These are phyloP conservation scores for Paracentrotus lividus DNA, from an alignment of 53 echinoderm and acorn worm species.

Conservation along the genomic window DNA sequence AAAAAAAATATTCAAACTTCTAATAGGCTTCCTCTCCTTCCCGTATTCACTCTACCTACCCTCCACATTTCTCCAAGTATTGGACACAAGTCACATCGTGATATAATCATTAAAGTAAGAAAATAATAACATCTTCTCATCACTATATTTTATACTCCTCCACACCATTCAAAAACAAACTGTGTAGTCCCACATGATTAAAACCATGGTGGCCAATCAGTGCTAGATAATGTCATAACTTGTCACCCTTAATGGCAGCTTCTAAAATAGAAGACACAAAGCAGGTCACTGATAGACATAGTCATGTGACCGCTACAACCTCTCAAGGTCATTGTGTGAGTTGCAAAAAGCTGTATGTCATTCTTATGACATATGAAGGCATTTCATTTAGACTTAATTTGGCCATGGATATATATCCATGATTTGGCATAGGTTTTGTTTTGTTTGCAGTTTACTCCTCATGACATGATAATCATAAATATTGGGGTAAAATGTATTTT, in stretches of 20 bases:
- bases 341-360: background rate
- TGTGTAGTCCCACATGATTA: background rate
- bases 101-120: background rate
- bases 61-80: background rate
- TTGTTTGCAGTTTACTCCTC: background rate
- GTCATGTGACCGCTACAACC: constrained; percentile 13
- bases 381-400: too few relatives aligned
- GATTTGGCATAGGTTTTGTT: background rate
- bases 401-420: background rate
- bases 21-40: background rate
- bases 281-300: background rate
- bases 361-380: background rate
- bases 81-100: background rate
- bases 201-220: background rate
- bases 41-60: too few relatives aligned
- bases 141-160: background rate
- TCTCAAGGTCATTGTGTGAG: constrained; percentile 6
- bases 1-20: background rate
- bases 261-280: background rate
- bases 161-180: background rate
- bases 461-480: too few relatives aligned
- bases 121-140: background rate
- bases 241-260: constrained; percentile 17
- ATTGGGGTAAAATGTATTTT: too few relatives aligned
- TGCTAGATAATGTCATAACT: background rate